phyloP scores from a whole-genome alignment of 2,888 invertebrate species.

The Acanthosepion lycidas region DNA sequence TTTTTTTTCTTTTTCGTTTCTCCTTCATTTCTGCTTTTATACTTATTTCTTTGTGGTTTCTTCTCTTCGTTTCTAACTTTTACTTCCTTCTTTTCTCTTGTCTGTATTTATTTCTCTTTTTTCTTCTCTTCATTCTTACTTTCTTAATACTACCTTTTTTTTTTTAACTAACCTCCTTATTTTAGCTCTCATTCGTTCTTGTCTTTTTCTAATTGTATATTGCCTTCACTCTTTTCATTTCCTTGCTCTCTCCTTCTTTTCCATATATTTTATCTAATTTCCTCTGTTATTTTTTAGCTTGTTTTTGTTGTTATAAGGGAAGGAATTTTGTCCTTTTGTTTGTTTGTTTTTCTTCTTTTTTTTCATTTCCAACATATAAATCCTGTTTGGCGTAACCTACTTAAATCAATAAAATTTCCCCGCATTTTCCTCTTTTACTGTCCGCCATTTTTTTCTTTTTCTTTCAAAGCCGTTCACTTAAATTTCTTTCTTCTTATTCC shows the following conservation, averaged over 20 bases:
- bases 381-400: slow-evolving; percentile 33
- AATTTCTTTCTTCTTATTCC: not conserved
- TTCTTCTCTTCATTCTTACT: no score
- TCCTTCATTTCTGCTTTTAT: no score
- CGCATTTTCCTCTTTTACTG: not conserved
- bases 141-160: no score
- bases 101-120: no score
- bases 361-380: not conserved
- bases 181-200: not conserved
- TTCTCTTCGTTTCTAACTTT: no score
- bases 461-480: not conserved
- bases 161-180: no score
- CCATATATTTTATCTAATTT: not conserved
- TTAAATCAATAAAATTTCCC: not conserved
- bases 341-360: not conserved
- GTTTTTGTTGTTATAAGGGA: not conserved
- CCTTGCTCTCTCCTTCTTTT: not conserved
- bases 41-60: no score
- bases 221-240: not conserved
- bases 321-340: not conserved
- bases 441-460: not conserved
- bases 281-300: not conserved
- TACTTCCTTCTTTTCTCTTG: no score
- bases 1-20: no score
- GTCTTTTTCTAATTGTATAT: not conserved